Evolutionary conservation across 2,113 vertebrate genomes (phyloP).

Genomic region (Neomonachus schauinslandi): DNA sequence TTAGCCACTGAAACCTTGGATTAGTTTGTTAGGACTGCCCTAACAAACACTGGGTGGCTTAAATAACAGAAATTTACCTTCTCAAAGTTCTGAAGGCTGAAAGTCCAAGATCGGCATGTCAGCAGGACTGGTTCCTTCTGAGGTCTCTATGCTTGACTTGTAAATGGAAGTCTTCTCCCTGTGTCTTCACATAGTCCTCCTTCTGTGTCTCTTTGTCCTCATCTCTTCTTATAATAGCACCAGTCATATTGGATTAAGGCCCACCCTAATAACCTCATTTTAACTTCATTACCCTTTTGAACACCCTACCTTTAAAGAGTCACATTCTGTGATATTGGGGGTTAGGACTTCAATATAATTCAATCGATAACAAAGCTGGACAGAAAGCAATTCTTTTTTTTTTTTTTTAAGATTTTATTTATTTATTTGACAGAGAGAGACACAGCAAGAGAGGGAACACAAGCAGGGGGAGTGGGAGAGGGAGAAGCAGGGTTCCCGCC

Average conservation of each 20-base stretch:
- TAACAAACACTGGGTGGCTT: not conserved
- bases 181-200: not conserved
- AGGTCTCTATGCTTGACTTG: not conserved
- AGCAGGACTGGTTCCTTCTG: not conserved
- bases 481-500: too few species aligned
- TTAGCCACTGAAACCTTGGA: not conserved
- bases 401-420: not conserved
- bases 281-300: not conserved
- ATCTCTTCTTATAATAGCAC: not conserved
- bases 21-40: not conserved
- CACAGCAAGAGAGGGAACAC: too few species aligned
- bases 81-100: not conserved
- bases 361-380: not conserved
- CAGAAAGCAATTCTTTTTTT: not conserved
- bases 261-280: not conserved
- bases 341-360: not conserved
- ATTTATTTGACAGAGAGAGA: too few species aligned
- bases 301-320: not conserved
- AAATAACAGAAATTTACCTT: not conserved
- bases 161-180: not conserved
- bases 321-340: not conserved
- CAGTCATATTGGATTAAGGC: not conserved
- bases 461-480: too few species aligned
- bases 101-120: not conserved
- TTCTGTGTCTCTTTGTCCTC: not conserved